Percentiles rank a stretch among this genome's conserved stretches.
Conservation (phyloP, 2,113 vertebrate species). For the Halichoerus grypus region DNA sequence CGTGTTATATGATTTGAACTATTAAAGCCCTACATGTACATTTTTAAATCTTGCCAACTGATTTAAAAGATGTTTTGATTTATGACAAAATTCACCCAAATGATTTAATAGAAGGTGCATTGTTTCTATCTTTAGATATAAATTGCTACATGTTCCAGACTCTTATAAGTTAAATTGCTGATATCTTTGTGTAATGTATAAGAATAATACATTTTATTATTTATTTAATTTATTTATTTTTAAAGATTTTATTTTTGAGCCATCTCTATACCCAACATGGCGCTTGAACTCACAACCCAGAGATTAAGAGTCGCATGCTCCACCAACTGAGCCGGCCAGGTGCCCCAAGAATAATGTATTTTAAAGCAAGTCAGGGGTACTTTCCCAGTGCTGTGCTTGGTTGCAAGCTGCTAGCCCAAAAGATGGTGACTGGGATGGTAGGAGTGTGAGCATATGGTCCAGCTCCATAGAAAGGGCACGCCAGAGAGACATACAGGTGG, state of each 20-base stretch:
- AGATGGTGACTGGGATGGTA: fast-evolving
- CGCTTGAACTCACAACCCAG: background rate
- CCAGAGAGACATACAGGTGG: fast-evolving
- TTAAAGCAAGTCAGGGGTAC: background rate
- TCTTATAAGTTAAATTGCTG: background rate
- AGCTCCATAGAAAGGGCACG: background rate
- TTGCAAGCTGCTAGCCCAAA: fast-evolving
- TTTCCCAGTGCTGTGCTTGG: background rate
- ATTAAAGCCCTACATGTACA: background rate
- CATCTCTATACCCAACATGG: background rate
- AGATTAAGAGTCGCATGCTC: background rate
- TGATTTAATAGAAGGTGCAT: background rate
- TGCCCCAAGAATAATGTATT: background rate
- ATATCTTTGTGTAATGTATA: background rate
- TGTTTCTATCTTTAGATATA: background rate
- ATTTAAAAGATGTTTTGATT: background rate
- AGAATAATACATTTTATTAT: background rate
- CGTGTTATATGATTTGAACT: background rate
- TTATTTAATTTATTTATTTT: background rate
- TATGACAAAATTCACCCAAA: background rate
- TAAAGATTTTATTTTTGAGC: background rate
- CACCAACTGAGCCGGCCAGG: background rate
- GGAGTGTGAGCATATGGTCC: fast-evolving
- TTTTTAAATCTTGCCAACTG: background rate
- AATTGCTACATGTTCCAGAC: background rate